Base-by-base conservation (phyloP, 2,888 invertebrate genomes). In the Hypselothyrea guttata region DNA sequence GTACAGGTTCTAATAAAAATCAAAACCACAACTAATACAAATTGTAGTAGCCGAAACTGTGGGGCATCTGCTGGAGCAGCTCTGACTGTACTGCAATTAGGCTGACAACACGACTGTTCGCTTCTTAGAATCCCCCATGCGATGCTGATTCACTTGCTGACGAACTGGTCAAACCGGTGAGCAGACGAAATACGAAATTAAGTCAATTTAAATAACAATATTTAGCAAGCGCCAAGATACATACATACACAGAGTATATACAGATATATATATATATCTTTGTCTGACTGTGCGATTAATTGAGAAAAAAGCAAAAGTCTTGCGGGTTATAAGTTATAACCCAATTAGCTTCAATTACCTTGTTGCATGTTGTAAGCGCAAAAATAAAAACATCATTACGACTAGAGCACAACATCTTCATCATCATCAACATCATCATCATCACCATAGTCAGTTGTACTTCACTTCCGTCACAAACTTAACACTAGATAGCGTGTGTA, bases 321-420 rank as follows among this genome's bases (percentile, higher is more conserved):
- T 53, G 9, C 47, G 45, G 71, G 74, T 57, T 64, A 68, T 58
- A 71, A 63, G 73, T 58, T 78, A 62, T 58, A 78, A 75, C 76
- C 79, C 79, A 78, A 78, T 78, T 82, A 73, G 73, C 83, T 78
- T 82, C 73, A 78, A 78, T 78, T 82, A 63, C 54, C 71, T 57
- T 22, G 28, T 41, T 4, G 31, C 52, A 46, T 49, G 44, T 53
- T 41, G 8, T 18, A 28, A 51, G 37, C 18, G 40, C 7, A 30
- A 37, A 48, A 52, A 52, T 27, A 22, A 22, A 5, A 22, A 5
- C 22, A 22, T 22, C 22, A n/a, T n/a, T n/a, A n/a, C n/a, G n/a
- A n/a, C n/a, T 11, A 5, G 11, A 33, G n/a, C n/a, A 34, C 34
- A 12, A 7, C 12, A 11, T 2, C 13, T 13, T 15, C 35, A 5